phyloP scores from a whole-genome alignment of 2,888 invertebrate species.

The Drosophila nr. medialis region DNA sequence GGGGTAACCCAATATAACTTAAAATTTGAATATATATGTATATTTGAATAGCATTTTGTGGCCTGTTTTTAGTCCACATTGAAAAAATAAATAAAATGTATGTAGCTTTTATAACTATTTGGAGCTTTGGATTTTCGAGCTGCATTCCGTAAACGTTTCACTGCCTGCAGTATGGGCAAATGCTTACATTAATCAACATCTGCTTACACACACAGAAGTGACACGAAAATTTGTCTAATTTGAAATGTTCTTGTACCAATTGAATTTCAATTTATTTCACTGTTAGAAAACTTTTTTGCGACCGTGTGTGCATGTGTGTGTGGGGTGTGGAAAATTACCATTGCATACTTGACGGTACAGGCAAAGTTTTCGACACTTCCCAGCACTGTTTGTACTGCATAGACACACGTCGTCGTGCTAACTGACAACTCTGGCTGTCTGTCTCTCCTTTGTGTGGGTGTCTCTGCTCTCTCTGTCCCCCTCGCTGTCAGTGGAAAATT shows the following conservation, averaged over 20 bases:
- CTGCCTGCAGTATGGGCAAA: neutral
- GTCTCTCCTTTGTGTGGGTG: slow-evolving; percentile 6
- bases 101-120: neutral
- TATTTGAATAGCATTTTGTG: neutral
- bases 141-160: slow-evolving; percentile 8
- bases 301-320: slow-evolving; percentile 5
- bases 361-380: slow-evolving; percentile 47
- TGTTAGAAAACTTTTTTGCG: slow-evolving; percentile 34
- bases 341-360: slow-evolving; percentile 54
- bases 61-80: no score
- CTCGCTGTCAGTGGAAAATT: slow-evolving; percentile 58
- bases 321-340: slow-evolving; percentile 49
- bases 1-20: no score
- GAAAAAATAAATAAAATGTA: neutral
- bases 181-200: slow-evolving; percentile 21
- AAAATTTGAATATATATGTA: no score
- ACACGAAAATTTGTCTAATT: slow-evolving; percentile 50
- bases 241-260: slow-evolving; percentile 47
- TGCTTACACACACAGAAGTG: slow-evolving; percentile 24
- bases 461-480: slow-evolving; percentile 9
- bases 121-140: neutral
- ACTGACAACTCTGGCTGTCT: slow-evolving; percentile 1
- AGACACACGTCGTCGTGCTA: slow-evolving; percentile 20
- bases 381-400: slow-evolving; percentile 36
- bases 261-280: slow-evolving; percentile 62